Percentiles rank a stretch among this genome's conserved stretches.
Conservation (phyloP, 2,888 invertebrate genomes). For the Sarcophaga carnaria region DNA sequence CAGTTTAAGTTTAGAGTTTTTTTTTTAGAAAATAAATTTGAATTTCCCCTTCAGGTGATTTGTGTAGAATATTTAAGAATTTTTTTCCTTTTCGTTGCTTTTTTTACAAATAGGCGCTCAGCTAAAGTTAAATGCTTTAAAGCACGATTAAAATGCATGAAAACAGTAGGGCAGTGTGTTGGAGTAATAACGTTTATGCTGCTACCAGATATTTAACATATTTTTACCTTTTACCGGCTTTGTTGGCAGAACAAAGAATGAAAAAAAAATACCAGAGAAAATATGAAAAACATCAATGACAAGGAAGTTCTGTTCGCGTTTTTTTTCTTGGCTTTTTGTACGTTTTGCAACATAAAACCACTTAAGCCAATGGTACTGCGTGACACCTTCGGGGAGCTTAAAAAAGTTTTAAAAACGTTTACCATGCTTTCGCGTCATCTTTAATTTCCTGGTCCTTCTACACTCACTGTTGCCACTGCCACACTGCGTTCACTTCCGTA, state of each 20-base stretch:
- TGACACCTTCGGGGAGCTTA: constrained; percentile 25
- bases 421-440: constrained; percentile 25
- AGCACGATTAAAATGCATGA: no score
- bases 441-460: neutral
- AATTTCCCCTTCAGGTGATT: neutral
- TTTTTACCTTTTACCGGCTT: constrained; percentile 4
- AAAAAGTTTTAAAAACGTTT: constrained; percentile 2
- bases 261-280: neutral
- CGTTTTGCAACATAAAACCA: constrained; percentile 6
- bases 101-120: no score
- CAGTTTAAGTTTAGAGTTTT: neutral
- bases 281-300: neutral
- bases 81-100: neutral
- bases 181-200: neutral
- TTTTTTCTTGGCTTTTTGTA: constrained; percentile 22
- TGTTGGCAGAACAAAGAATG: neutral
- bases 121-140: neutral
- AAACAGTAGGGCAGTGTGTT: no score
- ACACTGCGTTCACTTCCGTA: neutral
- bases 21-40: neutral
- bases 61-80: neutral
- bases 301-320: neutral
- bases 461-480: neutral
- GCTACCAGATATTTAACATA: constrained; percentile 8
- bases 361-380: constrained; percentile 37